Conservation (phyloP, 2,113 vertebrate genomes). For the Gorsachius goisagi region DNA sequence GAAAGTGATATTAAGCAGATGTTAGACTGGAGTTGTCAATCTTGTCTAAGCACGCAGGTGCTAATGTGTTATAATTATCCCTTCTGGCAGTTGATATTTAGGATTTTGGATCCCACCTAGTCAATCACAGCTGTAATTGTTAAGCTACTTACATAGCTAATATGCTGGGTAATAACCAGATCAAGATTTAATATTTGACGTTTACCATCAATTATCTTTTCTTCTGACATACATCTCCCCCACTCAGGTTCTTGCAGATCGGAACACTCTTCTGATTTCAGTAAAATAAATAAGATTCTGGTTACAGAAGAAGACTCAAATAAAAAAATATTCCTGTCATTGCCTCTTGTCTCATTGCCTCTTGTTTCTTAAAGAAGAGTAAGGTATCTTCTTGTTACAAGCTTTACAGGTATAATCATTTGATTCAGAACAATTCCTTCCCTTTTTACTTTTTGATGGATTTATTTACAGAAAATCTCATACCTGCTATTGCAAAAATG, state of each 20-base stretch:
- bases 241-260: conserved; percentile 62
- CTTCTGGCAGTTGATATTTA: conserved; percentile 84
- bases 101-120: conserved; percentile 84
- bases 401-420: neutral
- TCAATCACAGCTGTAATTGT: conserved; percentile 85
- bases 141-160: conserved; percentile 82
- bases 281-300: conserved; percentile 47
- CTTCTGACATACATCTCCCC: conserved; percentile 68
- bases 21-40: conserved; percentile 81
- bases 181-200: conserved; percentile 84
- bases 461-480: conserved; percentile 38
- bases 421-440: conserved; percentile 22
- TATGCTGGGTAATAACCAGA: conserved; percentile 82
- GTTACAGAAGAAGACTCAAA: conserved; percentile 19
- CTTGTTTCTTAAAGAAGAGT: conserved; percentile 15
- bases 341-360: conserved; percentile 30
- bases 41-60: conserved; percentile 82
- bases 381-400: conserved; percentile 12
- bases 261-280: conserved; percentile 61
- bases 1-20: conserved; percentile 82
- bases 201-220: conserved; percentile 78
- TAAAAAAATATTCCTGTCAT: conserved; percentile 40
- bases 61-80: conserved; percentile 86
- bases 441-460: conserved; percentile 20
- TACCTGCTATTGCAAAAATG: neutral